These are phyloP conservation scores for Agriotes lineatus DNA, from an alignment of 2,888 invertebrate genomes.

Conservation along the genomic window DNA sequence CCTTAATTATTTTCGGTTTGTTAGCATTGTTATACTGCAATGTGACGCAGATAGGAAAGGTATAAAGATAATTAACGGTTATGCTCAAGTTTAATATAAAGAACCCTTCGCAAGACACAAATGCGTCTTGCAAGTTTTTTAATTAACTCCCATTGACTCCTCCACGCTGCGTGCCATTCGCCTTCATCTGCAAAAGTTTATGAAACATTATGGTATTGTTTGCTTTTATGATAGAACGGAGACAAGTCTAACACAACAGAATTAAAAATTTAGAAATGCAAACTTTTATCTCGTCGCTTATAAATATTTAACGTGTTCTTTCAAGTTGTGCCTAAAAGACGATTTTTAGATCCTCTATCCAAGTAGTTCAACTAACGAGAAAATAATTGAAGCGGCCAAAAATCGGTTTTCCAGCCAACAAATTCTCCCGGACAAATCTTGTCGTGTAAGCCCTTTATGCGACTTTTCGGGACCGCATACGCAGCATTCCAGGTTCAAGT, in stretches of 20 bases:
- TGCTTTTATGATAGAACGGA: no score
- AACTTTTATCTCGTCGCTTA: not conserved
- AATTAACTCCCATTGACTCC: no score
- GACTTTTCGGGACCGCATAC: constrained; percentile 21
- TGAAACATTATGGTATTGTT: no score
- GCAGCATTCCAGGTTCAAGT: constrained; percentile 26
- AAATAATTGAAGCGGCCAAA: constrained; percentile 17
- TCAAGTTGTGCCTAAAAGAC: not conserved
- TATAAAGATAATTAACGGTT: no score
- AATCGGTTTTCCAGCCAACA: constrained; percentile 14
- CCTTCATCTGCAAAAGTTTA: no score
- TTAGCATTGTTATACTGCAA: not conserved
- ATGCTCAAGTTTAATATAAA: no score
- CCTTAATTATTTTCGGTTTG: not conserved
- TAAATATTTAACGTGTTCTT: constrained; percentile 8
- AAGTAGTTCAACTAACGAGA: constrained; percentile 25
- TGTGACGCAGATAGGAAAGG: no score
- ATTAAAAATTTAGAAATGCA: not conserved
- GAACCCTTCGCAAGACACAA: no score
- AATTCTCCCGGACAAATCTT: constrained; percentile 20
- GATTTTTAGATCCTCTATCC: not conserved
- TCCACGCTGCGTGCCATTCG: no score
- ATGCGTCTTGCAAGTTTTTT: no score
- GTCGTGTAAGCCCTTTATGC: constrained; percentile 27
- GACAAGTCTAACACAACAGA: not conserved